A percentile compares a stretch with the other conserved stretches of the same genome.
Evolutionary conservation across 1,140 invertebrate species (phyloP).

Genomic region (Hylyphantes graminicola): DNA sequence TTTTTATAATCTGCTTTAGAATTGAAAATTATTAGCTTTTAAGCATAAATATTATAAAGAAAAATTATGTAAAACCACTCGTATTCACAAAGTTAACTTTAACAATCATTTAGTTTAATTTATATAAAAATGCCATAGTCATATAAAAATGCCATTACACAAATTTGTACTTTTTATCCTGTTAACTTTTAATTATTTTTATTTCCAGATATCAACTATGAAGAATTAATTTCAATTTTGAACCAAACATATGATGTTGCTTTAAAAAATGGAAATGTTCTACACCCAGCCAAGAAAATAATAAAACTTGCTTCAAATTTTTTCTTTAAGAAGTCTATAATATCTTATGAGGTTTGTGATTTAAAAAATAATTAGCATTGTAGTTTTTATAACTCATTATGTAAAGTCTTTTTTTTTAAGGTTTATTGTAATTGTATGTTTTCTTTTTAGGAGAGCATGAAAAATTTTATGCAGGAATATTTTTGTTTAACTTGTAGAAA

Average conservation of each 20-base stretch:
- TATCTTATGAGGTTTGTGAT: conserved; percentile 24
- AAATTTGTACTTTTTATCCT: no score
- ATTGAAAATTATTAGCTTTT: no score
- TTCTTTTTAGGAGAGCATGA: conserved; percentile 8
- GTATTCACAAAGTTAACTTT: no score
- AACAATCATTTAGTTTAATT: no score
- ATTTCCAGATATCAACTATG: conserved; percentile 30
- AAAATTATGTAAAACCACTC: no score
- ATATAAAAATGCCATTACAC: no score
- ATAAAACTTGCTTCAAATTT: conserved; percentile 20
- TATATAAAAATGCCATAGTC: no score
- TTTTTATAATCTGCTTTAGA: no score
- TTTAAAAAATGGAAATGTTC: conserved; percentile 2
- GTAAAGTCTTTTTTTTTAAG: conserved; percentile 1
- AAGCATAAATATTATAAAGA: no score
- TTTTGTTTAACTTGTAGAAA: conserved; percentile 11
- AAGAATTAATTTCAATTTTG: conserved; percentile 1
- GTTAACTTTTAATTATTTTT: no score
- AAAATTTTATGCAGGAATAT: conserved; percentile 29
- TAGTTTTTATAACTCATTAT: background rate
- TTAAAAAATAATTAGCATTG: background rate
- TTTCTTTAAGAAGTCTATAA: conserved; percentile 17
- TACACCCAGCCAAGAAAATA: conserved; percentile 34
- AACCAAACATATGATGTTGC: conserved; percentile 5
- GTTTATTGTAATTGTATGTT: background rate